Base-by-base conservation (phyloP, 2,888 invertebrate species). In the Philaethria dido region DNA sequence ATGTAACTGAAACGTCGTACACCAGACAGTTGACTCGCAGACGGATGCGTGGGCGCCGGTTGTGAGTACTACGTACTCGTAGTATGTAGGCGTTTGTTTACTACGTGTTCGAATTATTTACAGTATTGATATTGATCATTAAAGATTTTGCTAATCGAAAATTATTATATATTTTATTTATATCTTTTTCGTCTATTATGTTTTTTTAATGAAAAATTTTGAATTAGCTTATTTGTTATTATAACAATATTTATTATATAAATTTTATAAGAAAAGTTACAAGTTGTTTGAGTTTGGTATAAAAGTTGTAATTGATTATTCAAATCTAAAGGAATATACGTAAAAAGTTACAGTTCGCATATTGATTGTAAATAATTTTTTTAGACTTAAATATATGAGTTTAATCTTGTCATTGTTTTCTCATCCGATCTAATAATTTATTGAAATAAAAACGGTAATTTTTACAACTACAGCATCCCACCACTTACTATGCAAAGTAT, bases 41-140 rank as follows among this genome's bases (percentile, higher is more conserved):
- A 62, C 66, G 11, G 29, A 14, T 78, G 78, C 76, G 81, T 80
- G 78, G 80, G 81, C 77, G 80, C 74, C 69, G 70, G n/a, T 20
- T 39, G 66, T 52, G 64, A 64, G 65, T 75, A 74, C 75, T 75
- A 76, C 73, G 74, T 20, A 14, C 39, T 13, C 25, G 54, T 60
- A 44, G 18, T 33, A 33, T 36, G 60, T 74, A 62, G 74, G 74
- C 64, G 74, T 70, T 70, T 71, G 69, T 74, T 74, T 74, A 69
- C 69, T 45, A 66, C 48, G 62, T 11, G 29, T 20, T 45, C 9
- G 33, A 13, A 16, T 16, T 52, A 11, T 29, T 50, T 29, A 29
- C n/a, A 29, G 29, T 9, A 29, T 29, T 1, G 11, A 9, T n/a
- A 20, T 22, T 8, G 20, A 5, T 13, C 11, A 47, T 47, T 9